These are phyloP conservation scores for Harmothoe impar DNA, from an alignment of 2,888 invertebrate genomes.

Conservation along the genomic window DNA sequence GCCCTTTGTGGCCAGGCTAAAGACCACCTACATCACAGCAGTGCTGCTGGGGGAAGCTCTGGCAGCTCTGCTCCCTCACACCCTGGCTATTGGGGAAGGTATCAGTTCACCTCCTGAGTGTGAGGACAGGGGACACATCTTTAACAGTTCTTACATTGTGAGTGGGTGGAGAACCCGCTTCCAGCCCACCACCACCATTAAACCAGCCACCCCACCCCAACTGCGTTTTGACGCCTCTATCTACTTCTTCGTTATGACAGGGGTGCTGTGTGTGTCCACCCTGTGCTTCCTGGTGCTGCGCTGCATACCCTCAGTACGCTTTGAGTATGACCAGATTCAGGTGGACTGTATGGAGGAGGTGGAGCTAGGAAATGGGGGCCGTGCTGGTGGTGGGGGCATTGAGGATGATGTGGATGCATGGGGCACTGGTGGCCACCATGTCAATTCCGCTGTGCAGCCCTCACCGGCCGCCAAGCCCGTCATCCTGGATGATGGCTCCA, in stretches of 20 bases:
- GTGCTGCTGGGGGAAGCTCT: slow-evolving; percentile 67
- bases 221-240: slow-evolving; percentile 37
- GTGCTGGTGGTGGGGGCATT: slow-evolving; percentile 1
- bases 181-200: slow-evolving; percentile 45
- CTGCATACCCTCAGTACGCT: slow-evolving; percentile 45
- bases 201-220: slow-evolving; percentile 37
- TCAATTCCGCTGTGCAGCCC: neutral
- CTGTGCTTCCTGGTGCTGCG: slow-evolving; percentile 66
- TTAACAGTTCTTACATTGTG: neutral
- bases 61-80: slow-evolving; percentile 66
- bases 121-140: neutral
- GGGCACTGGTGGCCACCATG: neutral
- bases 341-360: slow-evolving; percentile 63
- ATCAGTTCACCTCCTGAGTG: slow-evolving; percentile 57
- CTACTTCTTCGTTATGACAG: slow-evolving; percentile 66
- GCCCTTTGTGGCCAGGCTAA: slow-evolving; percentile 66
- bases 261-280: slow-evolving; percentile 60
- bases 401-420: slow-evolving; percentile 58
- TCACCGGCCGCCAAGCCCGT: neutral
- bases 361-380: slow-evolving; percentile 30
- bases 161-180: slow-evolving; percentile 34
- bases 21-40: slow-evolving; percentile 66
- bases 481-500: slow-evolving; percentile 69
- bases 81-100: slow-evolving; percentile 68
- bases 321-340: slow-evolving; percentile 64